Conservation (phyloP, 2,113 vertebrate species). For the Myotis lucifugus region DNA sequence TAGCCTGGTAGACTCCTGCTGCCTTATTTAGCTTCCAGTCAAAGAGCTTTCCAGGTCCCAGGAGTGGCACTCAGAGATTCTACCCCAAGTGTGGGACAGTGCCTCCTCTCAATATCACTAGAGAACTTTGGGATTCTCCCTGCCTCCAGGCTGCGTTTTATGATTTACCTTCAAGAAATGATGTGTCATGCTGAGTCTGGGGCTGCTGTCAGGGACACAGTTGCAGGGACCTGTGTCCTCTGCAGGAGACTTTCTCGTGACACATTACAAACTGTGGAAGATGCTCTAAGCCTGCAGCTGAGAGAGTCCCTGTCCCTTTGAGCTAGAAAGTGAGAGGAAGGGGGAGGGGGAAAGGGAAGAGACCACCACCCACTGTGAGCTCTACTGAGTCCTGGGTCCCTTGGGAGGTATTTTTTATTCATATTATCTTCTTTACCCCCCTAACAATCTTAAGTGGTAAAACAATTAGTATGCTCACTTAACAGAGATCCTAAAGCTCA, state of each 20-base stretch:
- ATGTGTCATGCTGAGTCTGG: neutral
- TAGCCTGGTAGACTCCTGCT: neutral
- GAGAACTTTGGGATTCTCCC: neutral
- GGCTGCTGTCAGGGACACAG: neutral
- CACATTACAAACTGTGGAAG: neutral
- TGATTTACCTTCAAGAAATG: neutral
- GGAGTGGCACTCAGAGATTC: neutral
- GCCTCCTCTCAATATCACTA: neutral
- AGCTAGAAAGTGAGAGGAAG: neutral
- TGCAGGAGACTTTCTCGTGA: neutral
- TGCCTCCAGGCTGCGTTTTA: neutral
- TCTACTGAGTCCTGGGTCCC: neutral
- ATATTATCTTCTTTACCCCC: neutral
- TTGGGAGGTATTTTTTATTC: neutral
- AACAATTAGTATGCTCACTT: constrained; percentile 17
- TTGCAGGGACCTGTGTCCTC: neutral
- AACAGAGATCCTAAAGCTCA: neutral
- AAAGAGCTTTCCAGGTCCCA: neutral
- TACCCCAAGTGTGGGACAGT: neutral
- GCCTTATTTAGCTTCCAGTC: neutral
- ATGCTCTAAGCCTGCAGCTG: neutral
- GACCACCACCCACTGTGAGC: neutral
- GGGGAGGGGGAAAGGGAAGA: neutral
- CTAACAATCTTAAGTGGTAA: neutral
- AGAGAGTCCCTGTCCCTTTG: neutral